Conservation (phyloP, 2,113 vertebrate genomes). For the Pachyramphus minor region DNA sequence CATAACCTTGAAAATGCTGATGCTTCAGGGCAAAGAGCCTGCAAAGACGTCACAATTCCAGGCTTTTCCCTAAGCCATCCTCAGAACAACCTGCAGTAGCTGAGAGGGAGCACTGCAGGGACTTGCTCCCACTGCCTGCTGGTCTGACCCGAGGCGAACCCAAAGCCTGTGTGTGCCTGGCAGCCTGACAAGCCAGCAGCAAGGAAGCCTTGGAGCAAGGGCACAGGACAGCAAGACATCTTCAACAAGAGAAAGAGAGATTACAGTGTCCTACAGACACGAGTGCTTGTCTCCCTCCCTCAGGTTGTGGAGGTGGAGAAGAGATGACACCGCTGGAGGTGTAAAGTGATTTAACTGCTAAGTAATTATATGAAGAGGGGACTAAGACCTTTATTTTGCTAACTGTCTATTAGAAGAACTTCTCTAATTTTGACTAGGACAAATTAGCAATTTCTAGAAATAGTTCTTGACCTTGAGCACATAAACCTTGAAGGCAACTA, state of each 20-base stretch:
- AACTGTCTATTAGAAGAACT: constrained; percentile 35
- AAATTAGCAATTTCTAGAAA: constrained; percentile 54
- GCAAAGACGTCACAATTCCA: neutral
- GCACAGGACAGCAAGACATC: accelerated
- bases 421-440: constrained; percentile 44
- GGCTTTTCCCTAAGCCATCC: neutral
- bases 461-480: neutral
- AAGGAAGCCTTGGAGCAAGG: neutral
- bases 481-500: neutral
- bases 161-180: accelerated
- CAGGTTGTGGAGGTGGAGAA: neutral
- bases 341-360: constrained; percentile 8
- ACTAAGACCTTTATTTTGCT: constrained; percentile 33
- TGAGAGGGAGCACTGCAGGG: neutral
- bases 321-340: neutral
- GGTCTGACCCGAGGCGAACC: neutral
- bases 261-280: neutral
- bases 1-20: neutral
- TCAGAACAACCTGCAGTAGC: neutral
- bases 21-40: neutral
- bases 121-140: neutral
- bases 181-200: neutral
- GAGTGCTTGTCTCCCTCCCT: neutral
- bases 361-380: constrained; percentile 21
- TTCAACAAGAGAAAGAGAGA: neutral